A percentile compares a stretch with the other conserved stretches of the same genome.
Conservation (phyloP, 2,888 invertebrate genomes). For the Helobdella robusta region DNA sequence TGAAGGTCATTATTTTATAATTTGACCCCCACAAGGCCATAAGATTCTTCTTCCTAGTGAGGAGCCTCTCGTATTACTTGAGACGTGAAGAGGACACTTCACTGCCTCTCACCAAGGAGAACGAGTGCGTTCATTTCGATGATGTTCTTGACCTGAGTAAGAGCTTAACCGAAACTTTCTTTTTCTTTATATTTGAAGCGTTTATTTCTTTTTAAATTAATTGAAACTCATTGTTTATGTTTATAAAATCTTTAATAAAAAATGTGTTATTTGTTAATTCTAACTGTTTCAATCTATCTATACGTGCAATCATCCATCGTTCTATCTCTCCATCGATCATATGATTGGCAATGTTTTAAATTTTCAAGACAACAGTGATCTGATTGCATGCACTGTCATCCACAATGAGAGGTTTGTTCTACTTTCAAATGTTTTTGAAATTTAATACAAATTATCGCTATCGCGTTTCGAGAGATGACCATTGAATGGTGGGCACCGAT, state of each 20-base stretch:
- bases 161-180: constrained; percentile 38
- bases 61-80: constrained; percentile 60
- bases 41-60: constrained; percentile 72
- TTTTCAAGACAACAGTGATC: constrained; percentile 82
- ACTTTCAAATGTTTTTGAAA: too few species aligned
- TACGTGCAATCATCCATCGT: too few species aligned
- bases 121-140: constrained; percentile 79
- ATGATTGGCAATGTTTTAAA: constrained; percentile 16
- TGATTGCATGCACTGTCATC: constrained; percentile 88
- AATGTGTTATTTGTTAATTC: too few species aligned
- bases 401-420: constrained; percentile 64
- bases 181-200: not conserved
- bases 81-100: constrained; percentile 73
- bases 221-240: not conserved
- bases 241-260: too few species aligned
- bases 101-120: constrained; percentile 77
- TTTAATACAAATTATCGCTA: too few species aligned
- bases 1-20: too few species aligned
- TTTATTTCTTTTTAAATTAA: not conserved
- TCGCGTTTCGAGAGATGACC: too few species aligned
- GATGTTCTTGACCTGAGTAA: constrained; percentile 90
- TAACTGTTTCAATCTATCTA: too few species aligned
- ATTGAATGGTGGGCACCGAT: too few species aligned
- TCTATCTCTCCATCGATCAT: not conserved
- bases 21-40: too few species aligned